A percentile compares a stretch with the other conserved stretches of the same genome.
These are phyloP conservation scores for Albula goreensis DNA, from an alignment of 2,113 vertebrate genomes.

Conservation along the genomic window DNA sequence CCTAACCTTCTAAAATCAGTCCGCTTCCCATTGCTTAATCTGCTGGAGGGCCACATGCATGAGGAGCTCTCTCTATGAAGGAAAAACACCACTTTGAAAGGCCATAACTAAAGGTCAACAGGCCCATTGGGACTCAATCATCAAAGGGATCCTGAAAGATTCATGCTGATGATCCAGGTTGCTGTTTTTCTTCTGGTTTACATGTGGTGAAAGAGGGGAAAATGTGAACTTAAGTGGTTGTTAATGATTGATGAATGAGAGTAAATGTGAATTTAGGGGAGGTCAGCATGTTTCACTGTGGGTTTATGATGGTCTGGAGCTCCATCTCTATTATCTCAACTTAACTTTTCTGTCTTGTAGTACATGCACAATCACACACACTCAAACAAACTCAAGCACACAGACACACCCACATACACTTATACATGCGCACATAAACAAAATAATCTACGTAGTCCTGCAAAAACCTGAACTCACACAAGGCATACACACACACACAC, in stretches of 20 bases:
- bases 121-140: background rate
- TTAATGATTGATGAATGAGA: conserved; percentile 1
- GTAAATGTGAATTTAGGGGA: background rate
- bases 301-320: background rate
- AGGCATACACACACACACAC: too few relatives aligned
- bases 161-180: background rate
- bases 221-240: background rate
- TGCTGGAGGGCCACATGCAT: background rate
- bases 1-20: background rate
- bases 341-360: background rate
- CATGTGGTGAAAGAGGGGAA: background rate
- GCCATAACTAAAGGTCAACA: background rate
- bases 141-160: background rate
- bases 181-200: background rate
- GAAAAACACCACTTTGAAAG: background rate
- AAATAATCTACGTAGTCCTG: conserved; percentile 7
- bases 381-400: background rate
- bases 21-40: background rate
- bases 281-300: background rate
- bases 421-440: background rate
- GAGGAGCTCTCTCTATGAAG: background rate
- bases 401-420: background rate
- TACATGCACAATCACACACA: background rate
- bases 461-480: background rate
- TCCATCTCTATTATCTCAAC: background rate